These are phyloP conservation scores for Myotis findleyi DNA, from an alignment of 2,797 vertebrate species.

Conservation along the genomic window DNA sequence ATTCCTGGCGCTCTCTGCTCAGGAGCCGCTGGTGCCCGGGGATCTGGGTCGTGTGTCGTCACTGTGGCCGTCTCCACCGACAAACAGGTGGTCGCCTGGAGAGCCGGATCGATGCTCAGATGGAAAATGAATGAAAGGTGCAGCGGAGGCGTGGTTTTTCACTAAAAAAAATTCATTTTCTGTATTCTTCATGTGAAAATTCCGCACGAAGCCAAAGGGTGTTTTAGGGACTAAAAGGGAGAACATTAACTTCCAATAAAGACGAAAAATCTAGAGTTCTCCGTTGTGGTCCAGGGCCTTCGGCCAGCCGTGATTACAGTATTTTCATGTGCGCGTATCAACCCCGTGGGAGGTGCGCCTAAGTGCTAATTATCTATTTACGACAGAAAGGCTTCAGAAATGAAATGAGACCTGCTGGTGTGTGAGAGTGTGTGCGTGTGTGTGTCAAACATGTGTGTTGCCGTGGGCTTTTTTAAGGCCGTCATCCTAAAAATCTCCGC, in stretches of 20 bases:
- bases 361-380: constrained; percentile 85
- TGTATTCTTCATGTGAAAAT: background rate
- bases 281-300: constrained; percentile 79
- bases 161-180: background rate
- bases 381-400: constrained; percentile 81
- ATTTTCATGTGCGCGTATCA: constrained; percentile 83
- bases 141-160: background rate
- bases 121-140: fast-evolving
- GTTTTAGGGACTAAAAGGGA: constrained; percentile 60
- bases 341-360: constrained; percentile 83
- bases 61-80: fast-evolving
- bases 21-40: background rate
- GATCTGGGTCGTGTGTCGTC: fast-evolving
- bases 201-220: background rate
- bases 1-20: background rate
- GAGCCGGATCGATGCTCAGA: fast-evolving
- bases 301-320: constrained; percentile 80
- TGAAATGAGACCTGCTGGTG: constrained; percentile 74
- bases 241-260: constrained; percentile 76
- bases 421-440: constrained; percentile 71
- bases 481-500: background rate
- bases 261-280: constrained; percentile 77
- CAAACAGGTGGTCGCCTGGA: fast-evolving
- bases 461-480: background rate
- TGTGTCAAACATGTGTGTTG: constrained; percentile 64